Evolutionary conservation across 1,140 invertebrate species (phyloP), one percentile per base, ranked within the genome.

Genomic region (Lepidostoma basale): DNA sequence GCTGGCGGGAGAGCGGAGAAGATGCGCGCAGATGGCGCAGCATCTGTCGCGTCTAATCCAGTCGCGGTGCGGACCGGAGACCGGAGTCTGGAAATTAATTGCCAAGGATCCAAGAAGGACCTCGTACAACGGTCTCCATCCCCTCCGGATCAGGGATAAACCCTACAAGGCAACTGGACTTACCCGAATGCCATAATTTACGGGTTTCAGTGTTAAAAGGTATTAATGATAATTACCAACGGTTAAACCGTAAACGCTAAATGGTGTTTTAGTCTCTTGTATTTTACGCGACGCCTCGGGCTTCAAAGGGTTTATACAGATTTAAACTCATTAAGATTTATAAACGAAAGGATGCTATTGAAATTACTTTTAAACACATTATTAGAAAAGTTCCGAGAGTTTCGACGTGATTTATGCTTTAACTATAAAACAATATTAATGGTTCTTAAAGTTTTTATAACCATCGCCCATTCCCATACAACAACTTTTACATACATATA

Each of bases 151-250:
- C 69, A 67, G 12, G 66, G 70, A 72, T 72, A 72, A 72, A 62
- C 70, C 66, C 62, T 68, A 72, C 70, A 72, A 72, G 70, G 70
- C 70, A 68, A 68, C 70, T 47, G 66, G 70, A 72, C 70, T 72
- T 72, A 72, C 60, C 64, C 62, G 70, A 72, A 72, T 58, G 70
- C 70, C 66, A 72, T 72, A 72, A 72, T 72, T 72, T 72, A 72
- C 70, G 70, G 70, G 70, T 72, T 60, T 72, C 70, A 68, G 70
- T 72, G 70, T 72, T 72, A 72, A 72, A 72, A 72, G 70, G 70
- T 72, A 72, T 72, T 72, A 72, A 72, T 68, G 70, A 72, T 72
- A 72, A 72, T 72, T 72, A 72, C 70, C 66, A 40, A 44, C 70
- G 70, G 70, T 72, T 72, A 72, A 72, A 72, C 70, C 66, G 70